Evolutionary conservation across 2,113 vertebrate species (phyloP), one percentile per base, ranked within the genome.

Genomic region (Lophura nycthemera): DNA sequence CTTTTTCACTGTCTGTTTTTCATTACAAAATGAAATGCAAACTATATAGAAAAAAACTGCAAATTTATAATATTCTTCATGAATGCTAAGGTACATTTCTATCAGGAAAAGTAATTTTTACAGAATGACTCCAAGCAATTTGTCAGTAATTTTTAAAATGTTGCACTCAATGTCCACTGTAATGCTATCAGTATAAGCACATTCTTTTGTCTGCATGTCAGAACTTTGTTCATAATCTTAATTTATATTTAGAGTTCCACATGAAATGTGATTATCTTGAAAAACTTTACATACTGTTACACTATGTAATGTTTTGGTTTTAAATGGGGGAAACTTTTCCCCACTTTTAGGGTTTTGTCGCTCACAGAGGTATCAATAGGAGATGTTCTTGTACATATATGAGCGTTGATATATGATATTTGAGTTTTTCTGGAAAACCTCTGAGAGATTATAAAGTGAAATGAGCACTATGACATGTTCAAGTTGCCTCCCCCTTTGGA

Each of bases 391-490:
- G 69, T 59, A 59, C 5, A 50, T 60, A 56, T 0, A 6, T 34
- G 22, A 74, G 22, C 56, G 79, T 45, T 66, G 83, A 96, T 83
- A 93, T 83, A 56, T 86, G 38, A 21, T 92, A 69, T 56, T 77
- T 59, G 43, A 48, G 3, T 63, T 81, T 67, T 93, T 65, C 34
- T 74, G 60, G 21, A 71, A 91, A 77, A 15, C 29, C 38, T 63
- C 47, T 63, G 42, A 24, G 67, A 88, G 5, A 86, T 74, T 80
- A 63, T 48, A 63, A 80, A 90, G 73, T 81, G 29, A 86, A 89
- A 86, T 67, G 22, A 84, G 16, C 50, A 57, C 43, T 65, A 52
- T 82, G 86, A 61, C 34, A 60, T 57, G 40, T 86, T 88, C 73
- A 45, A 81, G 65, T 43, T 80, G 32, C 47, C 61, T 73, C 40